Conservation (phyloP, 2,797 vertebrate genomes). For the Aulostomus chinensis region DNA sequence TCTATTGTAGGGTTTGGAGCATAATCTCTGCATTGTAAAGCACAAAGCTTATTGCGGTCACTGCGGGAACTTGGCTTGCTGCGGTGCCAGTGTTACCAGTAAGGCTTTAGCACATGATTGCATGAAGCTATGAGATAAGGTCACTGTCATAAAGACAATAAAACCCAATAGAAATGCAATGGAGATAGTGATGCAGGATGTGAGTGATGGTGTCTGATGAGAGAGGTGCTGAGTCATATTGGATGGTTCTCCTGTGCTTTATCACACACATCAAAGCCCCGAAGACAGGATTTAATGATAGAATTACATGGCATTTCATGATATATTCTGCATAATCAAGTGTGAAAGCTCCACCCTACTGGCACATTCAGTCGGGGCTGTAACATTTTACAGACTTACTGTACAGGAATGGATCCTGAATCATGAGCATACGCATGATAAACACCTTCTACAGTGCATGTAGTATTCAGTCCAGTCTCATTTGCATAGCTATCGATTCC, state of each 20-base stretch:
- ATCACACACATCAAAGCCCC: slow-evolving; percentile 13
- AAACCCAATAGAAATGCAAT: neutral
- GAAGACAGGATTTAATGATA: slow-evolving; percentile 5
- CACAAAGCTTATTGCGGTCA: slow-evolving; percentile 52
- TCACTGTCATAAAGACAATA: neutral
- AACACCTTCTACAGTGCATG: slow-evolving; percentile 16
- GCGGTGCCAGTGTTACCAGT: slow-evolving; percentile 29
- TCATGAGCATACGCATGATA: slow-evolving; percentile 8
- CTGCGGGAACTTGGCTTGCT: slow-evolving; percentile 61
- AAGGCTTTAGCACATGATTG: neutral
- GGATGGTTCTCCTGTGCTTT: slow-evolving; percentile 43
- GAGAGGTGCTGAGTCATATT: slow-evolving; percentile 72
- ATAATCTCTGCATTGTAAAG: slow-evolving; percentile 49
- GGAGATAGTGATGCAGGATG: neutral
- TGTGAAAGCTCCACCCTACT: slow-evolving; percentile 1
- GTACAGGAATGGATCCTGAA: slow-evolving; percentile 13
- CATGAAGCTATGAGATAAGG: slow-evolving; percentile 3
- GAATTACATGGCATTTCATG: neutral
- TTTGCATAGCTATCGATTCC: slow-evolving; percentile 72
- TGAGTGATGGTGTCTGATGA: neutral
- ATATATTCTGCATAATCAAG: slow-evolving; percentile 1
- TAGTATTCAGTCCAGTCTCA: slow-evolving; percentile 32
- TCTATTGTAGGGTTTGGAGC: neutral
- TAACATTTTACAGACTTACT: slow-evolving; percentile 10
- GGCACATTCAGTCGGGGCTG: slow-evolving; percentile 14